Conservation (phyloP, 2,797 vertebrate genomes). For the Tauraco hartlaubi region DNA sequence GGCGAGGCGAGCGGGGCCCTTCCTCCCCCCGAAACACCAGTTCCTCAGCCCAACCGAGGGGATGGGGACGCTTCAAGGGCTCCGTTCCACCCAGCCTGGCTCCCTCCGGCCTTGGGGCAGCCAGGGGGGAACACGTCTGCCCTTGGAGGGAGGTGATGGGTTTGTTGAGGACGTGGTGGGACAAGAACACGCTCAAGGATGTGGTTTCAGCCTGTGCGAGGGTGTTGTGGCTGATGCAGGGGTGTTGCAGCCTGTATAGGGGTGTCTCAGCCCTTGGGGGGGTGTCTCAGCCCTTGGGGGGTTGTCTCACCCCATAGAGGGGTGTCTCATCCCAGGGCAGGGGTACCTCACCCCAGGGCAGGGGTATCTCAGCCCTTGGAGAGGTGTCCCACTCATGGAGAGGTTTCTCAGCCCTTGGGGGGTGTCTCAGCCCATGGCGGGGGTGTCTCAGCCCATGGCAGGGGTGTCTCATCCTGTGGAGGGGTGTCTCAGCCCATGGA, state of each 20-base stretch:
- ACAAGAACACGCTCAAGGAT: not conserved
- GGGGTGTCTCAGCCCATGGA: not conserved
- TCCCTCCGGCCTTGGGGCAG: not conserved
- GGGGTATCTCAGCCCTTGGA: fast-evolving
- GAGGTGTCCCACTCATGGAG: not conserved
- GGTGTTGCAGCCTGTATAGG: not conserved
- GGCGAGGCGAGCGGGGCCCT: not conserved
- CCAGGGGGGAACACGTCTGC: fast-evolving
- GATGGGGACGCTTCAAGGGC: fast-evolving
- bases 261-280: fast-evolving
- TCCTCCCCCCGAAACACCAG: not conserved
- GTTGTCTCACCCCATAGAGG: not conserved
- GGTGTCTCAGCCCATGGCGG: fast-evolving
- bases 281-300: fast-evolving
- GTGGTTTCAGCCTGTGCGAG: not conserved
- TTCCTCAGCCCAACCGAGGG: fast-evolving
- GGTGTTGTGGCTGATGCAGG: fast-evolving
- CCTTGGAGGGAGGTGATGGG: not conserved
- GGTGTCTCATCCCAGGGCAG: not conserved
- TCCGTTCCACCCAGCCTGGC: not conserved
- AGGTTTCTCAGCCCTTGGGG: not conserved
- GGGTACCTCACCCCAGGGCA: fast-evolving
- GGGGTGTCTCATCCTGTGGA: fast-evolving
- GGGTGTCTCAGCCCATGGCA: not conserved
- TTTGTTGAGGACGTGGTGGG: not conserved